phyloP scores from a whole-genome alignment of 1,140 invertebrate species.

The Parapsyche elsis region DNA sequence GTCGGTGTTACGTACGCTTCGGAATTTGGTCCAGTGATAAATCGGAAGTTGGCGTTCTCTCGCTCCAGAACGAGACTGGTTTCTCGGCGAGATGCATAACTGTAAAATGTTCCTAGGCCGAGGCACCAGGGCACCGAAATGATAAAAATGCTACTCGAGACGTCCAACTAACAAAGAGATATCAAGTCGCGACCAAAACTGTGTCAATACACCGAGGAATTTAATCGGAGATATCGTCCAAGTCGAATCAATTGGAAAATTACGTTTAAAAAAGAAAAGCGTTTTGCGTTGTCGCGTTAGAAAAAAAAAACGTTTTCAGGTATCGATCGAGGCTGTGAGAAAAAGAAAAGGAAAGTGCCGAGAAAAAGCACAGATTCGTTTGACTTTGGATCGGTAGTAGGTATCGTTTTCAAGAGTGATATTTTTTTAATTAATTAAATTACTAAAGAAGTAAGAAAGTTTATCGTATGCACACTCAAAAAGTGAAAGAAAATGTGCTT shows the following conservation, averaged over 20 bases:
- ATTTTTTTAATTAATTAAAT: too few relatives aligned
- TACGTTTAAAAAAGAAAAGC: not conserved
- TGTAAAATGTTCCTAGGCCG: slow-evolving; percentile 35
- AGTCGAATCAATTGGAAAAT: not conserved
- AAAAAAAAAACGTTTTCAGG: slow-evolving; percentile 4
- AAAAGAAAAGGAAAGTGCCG: not conserved
- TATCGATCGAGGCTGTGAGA: not conserved
- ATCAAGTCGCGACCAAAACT: not conserved
- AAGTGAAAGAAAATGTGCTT: too few relatives aligned
- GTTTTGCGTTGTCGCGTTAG: not conserved
- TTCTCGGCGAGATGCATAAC: slow-evolving; percentile 36
- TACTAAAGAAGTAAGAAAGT: too few relatives aligned
- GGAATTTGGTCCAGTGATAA: slow-evolving; percentile 33
- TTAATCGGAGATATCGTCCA: not conserved
- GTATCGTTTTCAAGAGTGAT: too few relatives aligned
- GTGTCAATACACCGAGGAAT: not conserved
- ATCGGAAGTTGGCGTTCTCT: slow-evolving; percentile 27
- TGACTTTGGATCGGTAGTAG: too few relatives aligned
- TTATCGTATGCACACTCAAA: too few relatives aligned
- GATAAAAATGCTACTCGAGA: slow-evolving; percentile 6
- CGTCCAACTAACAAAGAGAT: not conserved
- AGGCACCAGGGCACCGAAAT: not conserved
- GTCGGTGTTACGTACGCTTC: not conserved
- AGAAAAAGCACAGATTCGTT: too few relatives aligned
- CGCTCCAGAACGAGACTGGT: slow-evolving; percentile 37